Evolutionary conservation across 2,113 vertebrate genomes (phyloP), one percentile per base, ranked within the genome.

Genomic region (Ia io): DNA sequence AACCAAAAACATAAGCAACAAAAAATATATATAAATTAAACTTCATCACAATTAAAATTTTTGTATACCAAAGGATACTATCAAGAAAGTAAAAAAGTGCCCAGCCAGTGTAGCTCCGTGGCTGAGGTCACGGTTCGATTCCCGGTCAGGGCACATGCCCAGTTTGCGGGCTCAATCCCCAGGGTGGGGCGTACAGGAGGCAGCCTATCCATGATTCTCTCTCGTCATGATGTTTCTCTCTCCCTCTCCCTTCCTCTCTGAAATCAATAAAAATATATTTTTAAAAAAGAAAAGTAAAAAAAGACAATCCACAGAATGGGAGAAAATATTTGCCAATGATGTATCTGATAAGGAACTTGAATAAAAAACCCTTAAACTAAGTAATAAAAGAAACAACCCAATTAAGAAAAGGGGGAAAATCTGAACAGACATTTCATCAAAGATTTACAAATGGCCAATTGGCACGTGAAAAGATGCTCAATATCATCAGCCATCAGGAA

Each of bases 41-140:
- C 28, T 86, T 90, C 37, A 93, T 80, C 59, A 90, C 82, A 91
- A 93, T 83, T 89, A 78, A 93, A 92, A 95, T n/a, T 49, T 85
- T 32, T 74, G 20, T 74, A 32, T 35, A 93, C 47, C 22, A 80
- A 78, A 95, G 23, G 12, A 87, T 17, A 82, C n/a, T 51, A 90
- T 67, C 44, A 88, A 86, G 28, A 65, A 76, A 42, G 56, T 82
- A 70, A 84, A 73, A 22, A 22, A 56, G 53, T 56, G 18, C 20
- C 51, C 18, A 56, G 53, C 53, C 6, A 56, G 53, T 6, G 7
- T 56, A 20, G 53, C 53, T 56, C 53, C 20, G 18, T 56, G 53
- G 53, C 53, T 56, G 53, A 20, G 18, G 20, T 56, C 53, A 56
- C 7, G 18, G 53, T 56, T 22, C 7, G 6, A 56, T 56, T 22